phyloP scores from a whole-genome alignment of 2,797 vertebrate genomes.

The Serranus cabrilla region DNA sequence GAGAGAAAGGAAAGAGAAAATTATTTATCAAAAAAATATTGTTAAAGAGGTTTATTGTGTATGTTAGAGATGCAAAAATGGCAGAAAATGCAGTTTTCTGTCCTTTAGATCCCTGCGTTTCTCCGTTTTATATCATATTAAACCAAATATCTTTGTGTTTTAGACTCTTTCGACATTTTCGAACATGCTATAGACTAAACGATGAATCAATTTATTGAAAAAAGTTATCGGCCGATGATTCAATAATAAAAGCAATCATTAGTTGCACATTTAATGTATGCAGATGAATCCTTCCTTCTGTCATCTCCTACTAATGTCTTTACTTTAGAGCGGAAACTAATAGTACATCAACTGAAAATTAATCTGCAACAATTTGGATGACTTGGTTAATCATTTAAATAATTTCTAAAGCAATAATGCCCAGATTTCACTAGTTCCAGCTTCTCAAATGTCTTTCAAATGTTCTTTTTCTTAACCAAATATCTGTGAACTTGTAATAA shows the following conservation, averaged over 20 bases:
- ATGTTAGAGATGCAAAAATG: too few species aligned
- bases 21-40: not conserved
- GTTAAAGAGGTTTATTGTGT: not conserved
- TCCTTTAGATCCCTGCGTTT: too few species aligned
- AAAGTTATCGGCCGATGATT: too few species aligned
- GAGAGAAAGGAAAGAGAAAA: not conserved
- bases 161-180: too few species aligned
- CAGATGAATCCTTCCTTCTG: not conserved
- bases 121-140: too few species aligned
- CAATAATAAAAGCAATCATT: too few species aligned
- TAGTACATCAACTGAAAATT: not conserved
- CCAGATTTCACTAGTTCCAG: not conserved
- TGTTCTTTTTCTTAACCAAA: not conserved
- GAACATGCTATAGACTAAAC: too few species aligned
- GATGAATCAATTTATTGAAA: too few species aligned
- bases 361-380: not conserved
- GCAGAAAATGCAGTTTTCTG: too few species aligned
- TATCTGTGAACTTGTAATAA: not conserved
- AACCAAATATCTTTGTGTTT: too few species aligned
- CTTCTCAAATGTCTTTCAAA: not conserved
- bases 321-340: not conserved
- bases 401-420: not conserved
- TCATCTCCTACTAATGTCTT: not conserved
- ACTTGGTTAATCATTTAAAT: not conserved
- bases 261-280: too few species aligned